Conservation (phyloP, 2,888 invertebrate species). For the Synergus itoensis region DNA sequence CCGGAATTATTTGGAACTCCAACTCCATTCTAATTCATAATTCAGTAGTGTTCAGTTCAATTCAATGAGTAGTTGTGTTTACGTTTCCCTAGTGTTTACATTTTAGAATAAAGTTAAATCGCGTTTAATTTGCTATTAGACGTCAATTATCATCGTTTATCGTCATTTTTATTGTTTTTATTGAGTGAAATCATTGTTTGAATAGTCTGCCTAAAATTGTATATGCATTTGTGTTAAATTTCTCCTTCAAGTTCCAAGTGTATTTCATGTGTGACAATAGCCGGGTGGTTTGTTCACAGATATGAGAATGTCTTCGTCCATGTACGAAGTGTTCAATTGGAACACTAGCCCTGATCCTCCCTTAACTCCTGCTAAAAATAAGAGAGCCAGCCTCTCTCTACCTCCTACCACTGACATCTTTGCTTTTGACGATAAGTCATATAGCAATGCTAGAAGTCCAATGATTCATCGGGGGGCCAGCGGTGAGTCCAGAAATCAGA, state of each 20-base stretch:
- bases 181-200: background rate
- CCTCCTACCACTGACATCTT: slow-evolving; percentile 77
- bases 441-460: slow-evolving; percentile 75
- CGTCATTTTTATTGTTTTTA: background rate
- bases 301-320: slow-evolving; percentile 85
- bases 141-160: background rate
- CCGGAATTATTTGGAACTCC: slow-evolving; percentile 3
- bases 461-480: slow-evolving; percentile 75
- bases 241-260: slow-evolving; percentile 3
- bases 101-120: background rate
- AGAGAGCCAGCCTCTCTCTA: slow-evolving; percentile 77
- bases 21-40: background rate
- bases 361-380: slow-evolving; percentile 76
- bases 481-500: slow-evolving; percentile 72
- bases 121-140: background rate
- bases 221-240: slow-evolving; percentile 5
- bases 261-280: slow-evolving; percentile 16
- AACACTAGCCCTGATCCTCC: slow-evolving; percentile 78
- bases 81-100: slow-evolving; percentile 5
- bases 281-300: slow-evolving; percentile 77
- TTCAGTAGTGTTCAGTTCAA: background rate
- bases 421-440: slow-evolving; percentile 75
- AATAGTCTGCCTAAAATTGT: background rate
- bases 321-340: slow-evolving; percentile 88
- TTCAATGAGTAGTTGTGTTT: background rate